These are phyloP conservation scores for Pammene aurita DNA, from an alignment of 2,888 invertebrate species.

Conservation along the genomic window DNA sequence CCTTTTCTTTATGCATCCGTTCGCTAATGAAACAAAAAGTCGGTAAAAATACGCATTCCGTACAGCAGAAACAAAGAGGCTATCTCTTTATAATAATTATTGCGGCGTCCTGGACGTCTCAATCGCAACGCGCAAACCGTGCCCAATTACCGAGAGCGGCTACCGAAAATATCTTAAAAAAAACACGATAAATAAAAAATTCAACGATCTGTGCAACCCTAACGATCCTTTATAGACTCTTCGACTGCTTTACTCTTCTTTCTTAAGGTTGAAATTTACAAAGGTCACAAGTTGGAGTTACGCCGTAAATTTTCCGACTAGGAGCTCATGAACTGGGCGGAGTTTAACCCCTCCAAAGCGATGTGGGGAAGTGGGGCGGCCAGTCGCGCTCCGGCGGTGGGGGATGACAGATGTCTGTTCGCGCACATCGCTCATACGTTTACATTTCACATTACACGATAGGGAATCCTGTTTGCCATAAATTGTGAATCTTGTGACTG, in stretches of 20 bases:
- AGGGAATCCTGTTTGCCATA: slow-evolving; percentile 73
- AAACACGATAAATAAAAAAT: slow-evolving; percentile 69
- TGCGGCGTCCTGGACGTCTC: slow-evolving; percentile 71
- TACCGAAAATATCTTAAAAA: slow-evolving; percentile 65
- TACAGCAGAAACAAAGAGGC: slow-evolving; percentile 56
- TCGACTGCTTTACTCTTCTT: neutral
- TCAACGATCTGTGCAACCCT: slow-evolving; percentile 62
- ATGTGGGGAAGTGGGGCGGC: slow-evolving; percentile 60
- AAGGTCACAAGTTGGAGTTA: slow-evolving; percentile 38
- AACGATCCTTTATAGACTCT: slow-evolving; percentile 41
- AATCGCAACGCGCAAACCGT: slow-evolving; percentile 57
- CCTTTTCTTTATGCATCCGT: slow-evolving; percentile 24
- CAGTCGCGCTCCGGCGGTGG: slow-evolving; percentile 70
- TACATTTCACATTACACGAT: slow-evolving; percentile 61
- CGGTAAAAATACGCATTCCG: slow-evolving; percentile 35
- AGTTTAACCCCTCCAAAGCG: slow-evolving; percentile 49
- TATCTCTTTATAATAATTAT: slow-evolving; percentile 79
- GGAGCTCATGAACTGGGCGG: slow-evolving; percentile 53
- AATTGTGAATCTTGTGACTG: slow-evolving; percentile 56
- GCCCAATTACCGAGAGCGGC: slow-evolving; percentile 69
- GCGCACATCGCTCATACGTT: slow-evolving; percentile 70
- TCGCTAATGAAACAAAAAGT: slow-evolving; percentile 54
- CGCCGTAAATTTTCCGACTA: slow-evolving; percentile 45
- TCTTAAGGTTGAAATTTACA: slow-evolving; percentile 51
- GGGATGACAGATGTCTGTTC: slow-evolving; percentile 76